Percentiles rank a stretch among this genome's conserved stretches.
Evolutionary conservation across 2,113 vertebrate genomes (phyloP).

Genomic region (Gallinago jamesoni): DNA sequence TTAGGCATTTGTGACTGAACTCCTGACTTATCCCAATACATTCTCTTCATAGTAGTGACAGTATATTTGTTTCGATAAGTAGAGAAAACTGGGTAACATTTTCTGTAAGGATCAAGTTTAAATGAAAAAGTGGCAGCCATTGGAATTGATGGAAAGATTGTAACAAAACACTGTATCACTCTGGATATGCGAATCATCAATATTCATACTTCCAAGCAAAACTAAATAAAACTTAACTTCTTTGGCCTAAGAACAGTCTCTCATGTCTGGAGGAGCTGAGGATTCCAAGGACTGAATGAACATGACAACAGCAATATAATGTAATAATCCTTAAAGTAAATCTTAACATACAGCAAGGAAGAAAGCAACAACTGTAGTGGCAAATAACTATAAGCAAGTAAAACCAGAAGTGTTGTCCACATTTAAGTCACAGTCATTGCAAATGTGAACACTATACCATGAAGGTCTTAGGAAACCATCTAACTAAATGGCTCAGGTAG

Average conservation of each 20-base stretch:
- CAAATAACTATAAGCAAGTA: not conserved
- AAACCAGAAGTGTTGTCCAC: not conserved
- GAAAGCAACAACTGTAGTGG: not conserved
- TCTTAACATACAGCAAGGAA: not conserved
- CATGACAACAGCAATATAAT: not conserved
- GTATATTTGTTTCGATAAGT: not conserved
- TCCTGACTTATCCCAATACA: not conserved
- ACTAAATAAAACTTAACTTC: not conserved
- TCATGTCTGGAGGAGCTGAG: not conserved
- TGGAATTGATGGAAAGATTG: not conserved
- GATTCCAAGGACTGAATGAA: not conserved
- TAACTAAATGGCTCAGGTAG: not conserved
- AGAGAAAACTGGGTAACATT: not conserved
- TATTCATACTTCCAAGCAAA: not conserved
- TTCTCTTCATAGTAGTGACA: not conserved
- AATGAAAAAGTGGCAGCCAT: not conserved
- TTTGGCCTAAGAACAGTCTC: not conserved
- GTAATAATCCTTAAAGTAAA: not conserved
- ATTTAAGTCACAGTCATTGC: not conserved
- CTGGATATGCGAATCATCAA: not conserved
- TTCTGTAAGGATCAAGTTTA: not conserved
- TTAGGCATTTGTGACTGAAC: not conserved
- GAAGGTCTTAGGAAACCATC: not conserved
- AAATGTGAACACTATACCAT: not conserved
- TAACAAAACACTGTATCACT: not conserved